phyloP scores from a whole-genome alignment of 2,797 vertebrate species.

The Squalus acanthias region DNA sequence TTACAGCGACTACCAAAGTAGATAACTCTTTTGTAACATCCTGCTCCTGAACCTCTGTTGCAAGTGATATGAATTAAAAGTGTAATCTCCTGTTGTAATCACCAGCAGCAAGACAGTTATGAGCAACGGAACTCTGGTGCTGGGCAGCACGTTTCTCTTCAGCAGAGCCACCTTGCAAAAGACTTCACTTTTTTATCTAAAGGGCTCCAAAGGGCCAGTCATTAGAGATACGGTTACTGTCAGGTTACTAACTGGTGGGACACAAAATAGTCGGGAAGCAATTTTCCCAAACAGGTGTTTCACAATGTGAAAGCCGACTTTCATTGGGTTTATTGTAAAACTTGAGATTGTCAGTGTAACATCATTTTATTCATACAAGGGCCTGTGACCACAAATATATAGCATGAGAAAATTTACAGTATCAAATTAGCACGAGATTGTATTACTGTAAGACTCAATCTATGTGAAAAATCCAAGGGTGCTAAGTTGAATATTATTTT shows the following conservation, averaged over 20 bases:
- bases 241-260: neutral
- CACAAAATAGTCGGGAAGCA: neutral
- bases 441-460: neutral
- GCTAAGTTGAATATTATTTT: neutral
- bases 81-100: neutral
- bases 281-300: neutral
- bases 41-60: neutral
- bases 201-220: neutral
- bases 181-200: neutral
- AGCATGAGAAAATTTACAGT: neutral
- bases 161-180: neutral
- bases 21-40: constrained; percentile 10
- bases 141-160: neutral
- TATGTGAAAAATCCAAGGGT: neutral
- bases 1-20: neutral
- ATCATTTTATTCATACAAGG: neutral
- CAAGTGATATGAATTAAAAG: neutral
- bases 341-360: neutral
- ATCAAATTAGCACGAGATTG: neutral
- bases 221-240: neutral
- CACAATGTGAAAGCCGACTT: neutral
- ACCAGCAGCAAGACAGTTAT: neutral
- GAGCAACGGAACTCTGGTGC: neutral
- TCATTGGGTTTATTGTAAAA: neutral
- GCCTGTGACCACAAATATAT: neutral